Percentiles rank a stretch among this genome's conserved stretches.
Conservation (phyloP, 2,797 vertebrate species). For the Liasis olivaceus region DNA sequence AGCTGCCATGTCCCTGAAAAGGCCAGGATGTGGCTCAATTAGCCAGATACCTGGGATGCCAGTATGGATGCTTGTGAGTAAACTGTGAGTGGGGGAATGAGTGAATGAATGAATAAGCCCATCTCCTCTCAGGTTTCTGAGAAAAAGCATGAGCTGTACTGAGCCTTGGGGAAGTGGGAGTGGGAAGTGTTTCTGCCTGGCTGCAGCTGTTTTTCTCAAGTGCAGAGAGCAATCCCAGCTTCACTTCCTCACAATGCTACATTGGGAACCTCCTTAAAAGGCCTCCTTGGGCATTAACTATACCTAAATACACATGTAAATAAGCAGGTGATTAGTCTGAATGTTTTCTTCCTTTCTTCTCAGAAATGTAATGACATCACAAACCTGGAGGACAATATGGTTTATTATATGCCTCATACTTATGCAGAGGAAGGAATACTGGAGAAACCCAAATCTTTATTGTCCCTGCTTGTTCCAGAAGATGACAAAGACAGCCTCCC, state of each 20-base stretch:
- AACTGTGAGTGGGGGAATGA: neutral
- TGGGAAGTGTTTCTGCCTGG: neutral
- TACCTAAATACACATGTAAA: neutral
- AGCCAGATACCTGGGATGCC: neutral
- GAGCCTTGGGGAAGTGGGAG: neutral
- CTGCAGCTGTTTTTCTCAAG: neutral
- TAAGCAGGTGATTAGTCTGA: neutral
- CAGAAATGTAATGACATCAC: conserved; percentile 68
- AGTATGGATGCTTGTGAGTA: neutral
- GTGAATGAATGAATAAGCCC: too few relatives aligned
- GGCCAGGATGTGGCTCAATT: neutral
- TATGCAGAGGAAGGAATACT: conserved; percentile 75
- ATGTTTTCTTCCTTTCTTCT: conserved; percentile 28
- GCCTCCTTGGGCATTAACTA: neutral
- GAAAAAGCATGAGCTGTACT: neutral
- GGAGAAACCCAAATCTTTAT: conserved; percentile 64
- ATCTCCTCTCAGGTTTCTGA: neutral
- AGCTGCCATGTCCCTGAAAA: neutral
- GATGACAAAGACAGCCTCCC: conserved; percentile 38
- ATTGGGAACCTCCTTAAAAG: neutral
- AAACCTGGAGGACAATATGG: neutral
- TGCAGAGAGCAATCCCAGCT: neutral
- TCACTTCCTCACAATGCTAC: neutral
- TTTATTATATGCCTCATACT: conserved; percentile 34
- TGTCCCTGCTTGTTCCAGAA: conserved; percentile 58